Evolutionary conservation across 2,888 invertebrate genomes (phyloP).

Genomic region (Rapana venosa): DNA sequence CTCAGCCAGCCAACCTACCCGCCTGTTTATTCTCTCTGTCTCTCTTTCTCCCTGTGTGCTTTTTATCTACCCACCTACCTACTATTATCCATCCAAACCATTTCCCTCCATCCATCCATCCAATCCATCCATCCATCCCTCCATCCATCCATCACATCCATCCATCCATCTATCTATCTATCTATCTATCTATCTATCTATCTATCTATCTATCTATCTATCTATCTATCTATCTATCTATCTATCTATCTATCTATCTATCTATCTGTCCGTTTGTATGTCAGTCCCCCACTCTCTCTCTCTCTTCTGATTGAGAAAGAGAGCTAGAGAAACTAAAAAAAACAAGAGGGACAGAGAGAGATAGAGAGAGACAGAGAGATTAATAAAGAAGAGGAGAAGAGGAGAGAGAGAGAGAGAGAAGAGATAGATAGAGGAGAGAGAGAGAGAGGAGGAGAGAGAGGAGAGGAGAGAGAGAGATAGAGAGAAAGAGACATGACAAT

Average conservation of each 20-base stretch:
- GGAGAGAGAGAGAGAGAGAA: no score
- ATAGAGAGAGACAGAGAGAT: no score
- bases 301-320: no score
- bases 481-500: no score
- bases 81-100: neutral
- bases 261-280: neutral
- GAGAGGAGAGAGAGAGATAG: no score
- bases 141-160: constrained; percentile 1
- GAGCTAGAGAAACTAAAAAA: no score
- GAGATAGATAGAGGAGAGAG: no score
- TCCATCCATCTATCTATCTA: neutral
- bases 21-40: neutral
- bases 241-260: neutral
- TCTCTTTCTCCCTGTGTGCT: neutral
- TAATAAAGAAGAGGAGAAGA: no score
- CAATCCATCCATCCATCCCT: neutral
- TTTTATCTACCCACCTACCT: neutral
- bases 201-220: neutral
- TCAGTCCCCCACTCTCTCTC: no score
- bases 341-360: no score
- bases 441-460: no score
- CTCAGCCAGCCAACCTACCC: no score
- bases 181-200: neutral
- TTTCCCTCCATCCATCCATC: neutral
- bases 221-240: neutral